A percentile compares a stretch with the other conserved stretches of the same genome.
Conservation (phyloP, 2,888 invertebrate species). For the Noctua janthina region DNA sequence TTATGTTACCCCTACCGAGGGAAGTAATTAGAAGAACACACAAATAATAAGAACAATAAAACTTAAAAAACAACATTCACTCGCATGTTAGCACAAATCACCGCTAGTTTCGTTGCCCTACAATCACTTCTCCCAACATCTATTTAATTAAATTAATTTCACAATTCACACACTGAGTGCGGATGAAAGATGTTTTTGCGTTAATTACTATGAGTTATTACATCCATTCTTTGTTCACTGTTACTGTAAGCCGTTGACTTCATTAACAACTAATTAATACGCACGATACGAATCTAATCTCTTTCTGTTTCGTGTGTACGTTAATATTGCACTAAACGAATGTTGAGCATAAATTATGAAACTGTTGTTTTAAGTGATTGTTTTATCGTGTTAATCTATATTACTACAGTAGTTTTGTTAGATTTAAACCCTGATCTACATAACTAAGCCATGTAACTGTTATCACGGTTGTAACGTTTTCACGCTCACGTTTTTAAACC, state of each 20-base stretch:
- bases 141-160: conserved; percentile 70
- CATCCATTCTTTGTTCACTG: conserved; percentile 70
- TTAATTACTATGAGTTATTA: conserved; percentile 71
- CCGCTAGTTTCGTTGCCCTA: conserved; percentile 58
- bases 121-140: conserved; percentile 56
- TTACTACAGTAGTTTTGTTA: conserved; percentile 56
- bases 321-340: conserved; percentile 70
- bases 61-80: not conserved
- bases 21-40: conserved; percentile 7
- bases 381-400: conserved; percentile 70
- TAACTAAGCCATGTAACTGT: conserved; percentile 53
- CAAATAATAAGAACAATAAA: conserved; percentile 17
- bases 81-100: conserved; percentile 20
- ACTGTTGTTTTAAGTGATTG: conserved; percentile 72
- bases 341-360: conserved; percentile 68
- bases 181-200: conserved; percentile 69
- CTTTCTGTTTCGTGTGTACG: conserved; percentile 61
- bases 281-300: conserved; percentile 78
- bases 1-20: not conserved
- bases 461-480: conserved; percentile 57
- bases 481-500: conserved; percentile 45
- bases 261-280: conserved; percentile 78
- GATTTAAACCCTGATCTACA: conserved; percentile 63
- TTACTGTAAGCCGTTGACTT: conserved; percentile 75
- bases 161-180: conserved; percentile 69